A percentile compares a stretch with the other conserved stretches of the same genome.
phyloP scores from a whole-genome alignment of 2,888 invertebrate genomes.

The Flexamia atlantica region DNA sequence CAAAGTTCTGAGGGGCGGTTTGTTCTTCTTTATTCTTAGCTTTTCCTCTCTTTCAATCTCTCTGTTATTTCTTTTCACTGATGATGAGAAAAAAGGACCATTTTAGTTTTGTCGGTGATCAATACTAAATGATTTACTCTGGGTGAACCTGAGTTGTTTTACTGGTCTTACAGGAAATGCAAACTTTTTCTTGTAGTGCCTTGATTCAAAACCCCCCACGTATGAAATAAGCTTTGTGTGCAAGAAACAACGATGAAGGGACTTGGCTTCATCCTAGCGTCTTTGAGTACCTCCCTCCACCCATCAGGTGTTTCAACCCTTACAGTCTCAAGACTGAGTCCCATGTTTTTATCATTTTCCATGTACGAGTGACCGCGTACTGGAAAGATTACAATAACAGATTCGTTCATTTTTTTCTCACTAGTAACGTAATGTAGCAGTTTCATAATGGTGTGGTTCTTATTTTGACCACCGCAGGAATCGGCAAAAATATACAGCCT shows the following conservation, averaged over 20 bases:
- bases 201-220: constrained; percentile 21
- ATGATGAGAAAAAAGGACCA: not conserved
- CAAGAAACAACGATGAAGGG: constrained; percentile 56
- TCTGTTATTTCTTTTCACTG: not conserved
- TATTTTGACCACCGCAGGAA: constrained; percentile 46
- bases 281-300: constrained; percentile 17
- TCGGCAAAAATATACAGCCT: constrained; percentile 22
- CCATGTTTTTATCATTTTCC: constrained; percentile 52
- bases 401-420: constrained; percentile 28
- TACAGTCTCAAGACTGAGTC: constrained; percentile 21
- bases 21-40: not conserved
- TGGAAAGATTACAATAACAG: constrained; percentile 2
- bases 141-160: constrained; percentile 27
- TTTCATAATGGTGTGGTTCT: constrained; percentile 22
- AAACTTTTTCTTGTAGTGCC: constrained; percentile 26
- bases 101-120: constrained; percentile 45
- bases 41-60: not conserved
- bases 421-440: constrained; percentile 35
- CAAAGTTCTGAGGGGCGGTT: not conserved
- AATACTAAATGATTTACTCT: not conserved
- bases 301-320: constrained; percentile 41
- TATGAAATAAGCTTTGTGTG: constrained; percentile 17
- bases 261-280: constrained; percentile 42
- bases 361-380: constrained; percentile 53
- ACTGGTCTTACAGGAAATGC: not conserved